Conservation (phyloP, 2,888 invertebrate species). For the Chirona hameri region DNA sequence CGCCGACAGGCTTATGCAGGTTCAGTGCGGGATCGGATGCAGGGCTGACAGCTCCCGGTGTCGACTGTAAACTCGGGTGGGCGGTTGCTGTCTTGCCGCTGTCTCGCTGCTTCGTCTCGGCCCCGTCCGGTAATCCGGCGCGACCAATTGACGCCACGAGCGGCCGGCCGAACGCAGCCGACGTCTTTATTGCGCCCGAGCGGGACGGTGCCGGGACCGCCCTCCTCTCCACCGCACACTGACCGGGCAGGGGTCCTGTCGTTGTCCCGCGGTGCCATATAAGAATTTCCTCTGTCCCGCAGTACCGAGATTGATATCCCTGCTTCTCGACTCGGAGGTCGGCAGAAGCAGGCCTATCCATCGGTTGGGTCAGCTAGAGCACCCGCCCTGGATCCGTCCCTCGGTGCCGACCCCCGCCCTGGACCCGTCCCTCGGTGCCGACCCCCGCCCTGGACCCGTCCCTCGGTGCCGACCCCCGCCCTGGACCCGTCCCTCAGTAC, state of each 20-base stretch:
- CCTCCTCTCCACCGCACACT: neutral
- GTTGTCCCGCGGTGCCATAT: no score
- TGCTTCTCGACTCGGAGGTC: no score
- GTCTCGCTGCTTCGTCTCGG: neutral
- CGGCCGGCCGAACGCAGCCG: neutral
- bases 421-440: neutral
- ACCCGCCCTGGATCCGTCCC: no score
- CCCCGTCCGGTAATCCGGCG: neutral
- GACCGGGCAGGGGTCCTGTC: neutral
- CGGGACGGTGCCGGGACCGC: neutral
- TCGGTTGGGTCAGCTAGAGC: no score
- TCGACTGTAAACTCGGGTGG: no score
- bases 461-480: neutral
- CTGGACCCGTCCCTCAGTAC: no score
- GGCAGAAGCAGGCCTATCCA: no score
- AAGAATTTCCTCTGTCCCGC: no score
- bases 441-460: neutral
- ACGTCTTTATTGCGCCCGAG: neutral
- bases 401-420: neutral
- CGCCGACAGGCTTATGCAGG: no score
- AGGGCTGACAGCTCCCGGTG: no score
- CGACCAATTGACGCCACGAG: neutral
- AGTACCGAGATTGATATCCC: no score
- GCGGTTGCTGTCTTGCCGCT: neutral
- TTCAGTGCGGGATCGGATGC: no score